A percentile compares a stretch with the other conserved stretches of the same genome.
These are phyloP conservation scores for Muricea muricata DNA, from an alignment of 92 coral and sea anemone genomes.

Conservation along the genomic window DNA sequence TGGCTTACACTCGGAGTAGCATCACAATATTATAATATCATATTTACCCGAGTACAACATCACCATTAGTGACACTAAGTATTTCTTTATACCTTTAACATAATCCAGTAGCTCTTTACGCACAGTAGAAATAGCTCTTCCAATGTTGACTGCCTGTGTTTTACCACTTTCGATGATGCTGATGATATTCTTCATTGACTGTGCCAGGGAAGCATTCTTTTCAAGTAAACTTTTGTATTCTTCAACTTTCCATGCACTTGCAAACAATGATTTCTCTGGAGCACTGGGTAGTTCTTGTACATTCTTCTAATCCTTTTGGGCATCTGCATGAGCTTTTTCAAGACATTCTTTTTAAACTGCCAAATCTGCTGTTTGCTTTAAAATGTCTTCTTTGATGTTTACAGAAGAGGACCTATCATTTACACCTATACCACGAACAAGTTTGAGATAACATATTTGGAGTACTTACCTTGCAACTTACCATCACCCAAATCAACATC, in stretches of 20 bases:
- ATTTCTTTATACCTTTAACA: background rate
- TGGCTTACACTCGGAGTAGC: no score
- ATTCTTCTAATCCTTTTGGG: conserved; percentile 31
- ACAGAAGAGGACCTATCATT: conserved; percentile 42
- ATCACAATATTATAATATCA: no score
- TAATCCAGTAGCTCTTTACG: background rate
- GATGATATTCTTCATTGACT: background rate
- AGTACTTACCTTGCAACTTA: conserved; percentile 23
- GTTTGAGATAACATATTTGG: conserved; percentile 38
- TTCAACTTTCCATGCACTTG: conserved; percentile 67
- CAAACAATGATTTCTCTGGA: conserved; percentile 68
- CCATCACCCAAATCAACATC: conserved; percentile 52
- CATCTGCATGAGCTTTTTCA: conserved; percentile 26
- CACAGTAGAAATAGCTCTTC: background rate
- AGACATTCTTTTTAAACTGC: conserved; percentile 22
- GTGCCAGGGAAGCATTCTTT: conserved; percentile 35
- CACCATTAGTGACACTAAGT: no score
- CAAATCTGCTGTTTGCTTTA: no score
- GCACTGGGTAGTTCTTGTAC: conserved; percentile 7
- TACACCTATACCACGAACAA: conserved; percentile 36
- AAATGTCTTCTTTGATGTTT: conserved; percentile 29
- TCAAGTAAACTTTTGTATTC: conserved; percentile 52
- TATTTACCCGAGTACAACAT: no score
- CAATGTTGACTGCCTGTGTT: background rate
- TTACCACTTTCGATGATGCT: background rate